These are phyloP conservation scores for Neoascia interrupta DNA, from an alignment of 2,888 invertebrate species.

Conservation along the genomic window DNA sequence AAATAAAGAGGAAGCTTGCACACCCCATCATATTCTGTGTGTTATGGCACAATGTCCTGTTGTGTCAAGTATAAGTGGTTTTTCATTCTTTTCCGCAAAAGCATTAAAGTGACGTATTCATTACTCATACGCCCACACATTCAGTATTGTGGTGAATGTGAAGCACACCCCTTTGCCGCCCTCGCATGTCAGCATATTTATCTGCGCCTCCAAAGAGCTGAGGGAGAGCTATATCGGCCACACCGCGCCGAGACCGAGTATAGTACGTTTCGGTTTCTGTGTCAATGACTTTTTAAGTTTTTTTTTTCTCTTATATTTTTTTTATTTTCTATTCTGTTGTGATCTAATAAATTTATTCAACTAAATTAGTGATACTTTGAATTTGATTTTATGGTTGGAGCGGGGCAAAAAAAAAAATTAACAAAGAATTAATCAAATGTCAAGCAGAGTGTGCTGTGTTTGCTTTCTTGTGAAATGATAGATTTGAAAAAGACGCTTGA, in stretches of 20 bases:
- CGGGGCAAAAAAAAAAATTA: no score
- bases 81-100: slow-evolving; percentile 52
- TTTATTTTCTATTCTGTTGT: slow-evolving; percentile 5
- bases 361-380: no score
- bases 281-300: slow-evolving; percentile 57
- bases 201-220: slow-evolving; percentile 22
- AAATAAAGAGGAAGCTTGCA: no score
- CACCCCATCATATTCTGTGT: background rate
- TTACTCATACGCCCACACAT: slow-evolving; percentile 55
- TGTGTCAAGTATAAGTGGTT: slow-evolving; percentile 27
- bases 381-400: no score
- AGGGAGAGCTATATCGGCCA: slow-evolving; percentile 15
- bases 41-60: slow-evolving; percentile 20
- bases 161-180: slow-evolving; percentile 42
- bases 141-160: slow-evolving; percentile 20
- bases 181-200: slow-evolving; percentile 24
- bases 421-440: slow-evolving; percentile 42
- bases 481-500: slow-evolving; percentile 15
- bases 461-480: slow-evolving; percentile 1
- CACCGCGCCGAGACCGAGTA: background rate
- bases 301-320: slow-evolving; percentile 22
- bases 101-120: slow-evolving; percentile 32
- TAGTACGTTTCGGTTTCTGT: slow-evolving; percentile 26
- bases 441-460: slow-evolving; percentile 4
- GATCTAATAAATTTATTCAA: slow-evolving; percentile 21